Evolutionary conservation across 2,888 invertebrate genomes (phyloP), one percentile per base, ranked within the genome.

Genomic region (Plusia festucae): DNA sequence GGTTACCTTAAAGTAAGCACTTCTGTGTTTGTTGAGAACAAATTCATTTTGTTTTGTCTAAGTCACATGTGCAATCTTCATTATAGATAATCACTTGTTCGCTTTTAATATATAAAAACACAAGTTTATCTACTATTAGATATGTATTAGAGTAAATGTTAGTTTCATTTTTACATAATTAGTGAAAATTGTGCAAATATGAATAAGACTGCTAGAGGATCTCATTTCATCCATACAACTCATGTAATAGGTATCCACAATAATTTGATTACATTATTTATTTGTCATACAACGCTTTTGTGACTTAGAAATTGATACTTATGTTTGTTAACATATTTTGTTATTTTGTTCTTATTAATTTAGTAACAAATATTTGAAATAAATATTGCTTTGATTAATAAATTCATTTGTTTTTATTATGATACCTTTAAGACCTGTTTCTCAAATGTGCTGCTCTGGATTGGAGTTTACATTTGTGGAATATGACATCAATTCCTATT

Each of bases 251-350:
- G 30, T 64, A 55, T 60, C 51, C 53, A 68, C 68, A 60, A 56
- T 61, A 52, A 73, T 32, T 52, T 65, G 46, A 22, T 57, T 52
- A 65, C 27, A 66, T 51, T 70, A 66, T 72, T 72, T 73, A 77
- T 70, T 78, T 69, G 60, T 72, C 65, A 60, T 57, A 65, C 53
- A 71, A 79, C 70, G 89, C 90, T 90, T 88, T 88, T 91, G 93
- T 92, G 92, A 91, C 92, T 93, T 93, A 91, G 93, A 87, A 86
- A 88, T 89, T 88, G 86, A 87, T 90, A 88, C 88, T 89, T 91
- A 91, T 90, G 90, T 93, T 94, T 93, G 93, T 94, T 94, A 91
- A 91, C 91, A 92, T 90, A 90, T 91, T 91, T 93, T 93, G 92
- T 94, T 94, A 91, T 88, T 92, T 92, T 91, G 82, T 87, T 87